Conservation (phyloP, 2,113 vertebrate species). For the Mungos mungo region DNA sequence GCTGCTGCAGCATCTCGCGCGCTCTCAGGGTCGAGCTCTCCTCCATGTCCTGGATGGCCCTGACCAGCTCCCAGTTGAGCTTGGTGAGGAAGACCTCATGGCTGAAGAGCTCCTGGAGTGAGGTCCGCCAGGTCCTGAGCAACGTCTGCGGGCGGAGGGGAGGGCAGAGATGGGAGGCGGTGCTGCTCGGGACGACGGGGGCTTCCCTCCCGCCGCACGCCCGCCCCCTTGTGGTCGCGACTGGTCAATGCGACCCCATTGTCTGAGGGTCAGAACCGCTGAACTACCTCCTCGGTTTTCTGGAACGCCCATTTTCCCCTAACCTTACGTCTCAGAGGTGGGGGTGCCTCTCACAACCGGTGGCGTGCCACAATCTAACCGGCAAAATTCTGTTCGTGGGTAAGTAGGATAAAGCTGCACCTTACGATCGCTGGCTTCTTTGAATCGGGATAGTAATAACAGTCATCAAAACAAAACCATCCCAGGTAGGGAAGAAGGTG, state of each 20-base stretch:
- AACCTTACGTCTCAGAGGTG: neutral
- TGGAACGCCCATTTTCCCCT: neutral
- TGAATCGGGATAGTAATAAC: neutral
- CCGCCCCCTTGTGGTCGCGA: neutral
- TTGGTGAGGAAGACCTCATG: slow-evolving; percentile 62
- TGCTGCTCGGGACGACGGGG: fast-evolving
- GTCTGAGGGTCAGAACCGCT: neutral
- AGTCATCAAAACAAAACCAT: neutral
- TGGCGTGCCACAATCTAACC: neutral
- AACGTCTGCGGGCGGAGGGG: slow-evolving; percentile 63
- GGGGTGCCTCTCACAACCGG: neutral
- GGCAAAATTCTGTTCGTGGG: neutral
- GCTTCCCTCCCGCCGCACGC: neutral
- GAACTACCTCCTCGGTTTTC: neutral
- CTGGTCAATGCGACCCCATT: neutral
- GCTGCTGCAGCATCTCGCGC: slow-evolving; percentile 75
- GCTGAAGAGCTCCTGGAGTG: slow-evolving; percentile 70
- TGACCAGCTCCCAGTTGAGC: slow-evolving; percentile 53
- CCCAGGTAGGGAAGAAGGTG: neutral
- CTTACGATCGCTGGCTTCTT: neutral
- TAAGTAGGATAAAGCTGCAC: neutral
- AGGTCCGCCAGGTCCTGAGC: slow-evolving; percentile 47
- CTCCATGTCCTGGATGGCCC: slow-evolving; percentile 69
- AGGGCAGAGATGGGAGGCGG: neutral
- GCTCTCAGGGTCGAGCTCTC: slow-evolving; percentile 33